A percentile compares a stretch with the other conserved stretches of the same genome.
phyloP scores from a whole-genome alignment of 1,140 invertebrate genomes.

The Penaeus vannamei region DNA sequence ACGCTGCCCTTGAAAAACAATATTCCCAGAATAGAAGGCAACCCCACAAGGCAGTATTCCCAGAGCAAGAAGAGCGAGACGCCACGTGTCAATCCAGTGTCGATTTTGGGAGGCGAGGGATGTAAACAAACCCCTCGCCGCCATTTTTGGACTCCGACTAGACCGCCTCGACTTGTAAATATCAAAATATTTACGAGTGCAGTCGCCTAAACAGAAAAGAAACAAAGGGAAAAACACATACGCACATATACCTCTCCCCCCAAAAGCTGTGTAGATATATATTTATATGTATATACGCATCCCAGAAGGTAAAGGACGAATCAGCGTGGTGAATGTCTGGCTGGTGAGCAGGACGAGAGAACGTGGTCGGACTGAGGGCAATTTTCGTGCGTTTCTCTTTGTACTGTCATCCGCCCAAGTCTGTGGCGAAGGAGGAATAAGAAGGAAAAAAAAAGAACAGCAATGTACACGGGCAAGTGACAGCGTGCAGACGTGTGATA shows the following conservation, averaged over 20 bases:
- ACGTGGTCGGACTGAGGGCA: neutral
- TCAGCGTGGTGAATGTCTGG: neutral
- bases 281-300: no score
- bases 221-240: neutral
- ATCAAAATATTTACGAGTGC: neutral
- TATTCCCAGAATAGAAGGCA: no score
- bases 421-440: neutral
- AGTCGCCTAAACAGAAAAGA: neutral
- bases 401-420: neutral
- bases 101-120: no score
- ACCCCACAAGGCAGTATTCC: no score
- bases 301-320: neutral
- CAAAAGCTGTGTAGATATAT: constrained; percentile 19
- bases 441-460: neutral
- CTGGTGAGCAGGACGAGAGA: neutral
- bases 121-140: no score
- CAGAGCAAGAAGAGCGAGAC: no score
- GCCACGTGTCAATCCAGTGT: no score
- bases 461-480: neutral
- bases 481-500: neutral
- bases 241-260: neutral
- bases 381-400: neutral
- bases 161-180: neutral
- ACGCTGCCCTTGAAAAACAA: no score
- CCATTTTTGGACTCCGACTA: no score